These are phyloP conservation scores for Oscheius sp. DNA, from an alignment of 1,140 invertebrate genomes.

Conservation along the genomic window DNA sequence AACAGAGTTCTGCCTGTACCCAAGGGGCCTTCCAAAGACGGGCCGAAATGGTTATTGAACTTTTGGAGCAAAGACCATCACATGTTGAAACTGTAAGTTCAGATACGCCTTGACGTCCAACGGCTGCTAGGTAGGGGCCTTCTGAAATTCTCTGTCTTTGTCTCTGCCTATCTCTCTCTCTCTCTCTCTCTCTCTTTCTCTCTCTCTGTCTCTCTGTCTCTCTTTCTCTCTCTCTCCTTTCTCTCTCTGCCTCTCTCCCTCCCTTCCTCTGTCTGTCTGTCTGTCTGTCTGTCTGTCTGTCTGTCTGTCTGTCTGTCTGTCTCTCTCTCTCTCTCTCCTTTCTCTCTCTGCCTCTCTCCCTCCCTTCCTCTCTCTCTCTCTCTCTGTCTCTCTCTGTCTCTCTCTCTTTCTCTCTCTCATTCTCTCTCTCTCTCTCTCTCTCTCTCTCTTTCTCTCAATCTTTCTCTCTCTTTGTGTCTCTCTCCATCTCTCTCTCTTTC, in stretches of 20 bases:
- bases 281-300: not conserved
- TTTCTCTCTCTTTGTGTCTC: not conserved
- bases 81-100: slow-evolving; percentile 19
- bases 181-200: not conserved
- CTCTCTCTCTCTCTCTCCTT: not conserved
- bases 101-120: slow-evolving; percentile 8
- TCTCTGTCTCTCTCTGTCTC: not conserved
- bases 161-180: not conserved
- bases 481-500: not conserved
- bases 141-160: slow-evolving; percentile 6
- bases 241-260: not conserved
- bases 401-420: not conserved
- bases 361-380: not conserved
- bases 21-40: slow-evolving; percentile 24
- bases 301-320: not conserved
- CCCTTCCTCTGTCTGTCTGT: not conserved
- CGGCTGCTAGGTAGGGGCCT: slow-evolving; percentile 5
- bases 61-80: slow-evolving; percentile 14
- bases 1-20: slow-evolving; percentile 25
- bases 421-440: not conserved
- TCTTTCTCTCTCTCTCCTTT: not conserved
- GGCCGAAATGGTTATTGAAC: slow-evolving; percentile 14
- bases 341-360: not conserved
- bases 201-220: not conserved
- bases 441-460: slow-evolving; percentile 9